These are phyloP conservation scores for Conomelus anceps DNA, from an alignment of 2,888 invertebrate species.

Conservation along the genomic window DNA sequence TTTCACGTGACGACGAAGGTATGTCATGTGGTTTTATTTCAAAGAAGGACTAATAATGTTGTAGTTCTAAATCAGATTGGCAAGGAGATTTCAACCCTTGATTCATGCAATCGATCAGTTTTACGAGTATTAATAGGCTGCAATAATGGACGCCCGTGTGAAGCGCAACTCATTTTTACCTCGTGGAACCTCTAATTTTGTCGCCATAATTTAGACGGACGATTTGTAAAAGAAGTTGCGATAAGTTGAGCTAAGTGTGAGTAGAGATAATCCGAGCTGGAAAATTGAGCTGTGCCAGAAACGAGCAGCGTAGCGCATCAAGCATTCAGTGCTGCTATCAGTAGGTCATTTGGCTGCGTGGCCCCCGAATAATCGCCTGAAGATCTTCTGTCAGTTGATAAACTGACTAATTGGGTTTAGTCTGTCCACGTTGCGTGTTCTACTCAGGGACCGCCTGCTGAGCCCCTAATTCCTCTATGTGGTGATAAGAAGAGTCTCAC, in stretches of 20 bases:
- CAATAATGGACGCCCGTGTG: neutral
- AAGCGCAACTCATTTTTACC: neutral
- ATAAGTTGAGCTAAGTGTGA: no score
- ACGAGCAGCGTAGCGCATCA: neutral
- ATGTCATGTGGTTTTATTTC: neutral
- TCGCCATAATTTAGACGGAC: neutral
- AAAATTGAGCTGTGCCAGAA: neutral
- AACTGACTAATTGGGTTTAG: neutral
- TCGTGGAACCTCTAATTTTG: neutral
- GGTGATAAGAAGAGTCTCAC: neutral
- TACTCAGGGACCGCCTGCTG: neutral
- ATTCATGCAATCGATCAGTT: neutral
- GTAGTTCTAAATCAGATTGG: neutral
- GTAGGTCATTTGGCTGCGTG: neutral
- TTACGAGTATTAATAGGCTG: neutral
- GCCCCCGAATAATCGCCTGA: neutral
- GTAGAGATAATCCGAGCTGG: neutral
- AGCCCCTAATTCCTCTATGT: neutral
- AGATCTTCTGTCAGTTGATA: neutral
- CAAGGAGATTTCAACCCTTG: neutral
- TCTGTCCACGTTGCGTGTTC: neutral
- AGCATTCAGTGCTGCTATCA: neutral
- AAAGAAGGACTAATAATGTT: neutral
- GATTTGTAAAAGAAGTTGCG: neutral
- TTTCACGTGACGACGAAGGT: neutral